Conservation (phyloP, 2,797 vertebrate species). For the Clarias fuscus region DNA sequence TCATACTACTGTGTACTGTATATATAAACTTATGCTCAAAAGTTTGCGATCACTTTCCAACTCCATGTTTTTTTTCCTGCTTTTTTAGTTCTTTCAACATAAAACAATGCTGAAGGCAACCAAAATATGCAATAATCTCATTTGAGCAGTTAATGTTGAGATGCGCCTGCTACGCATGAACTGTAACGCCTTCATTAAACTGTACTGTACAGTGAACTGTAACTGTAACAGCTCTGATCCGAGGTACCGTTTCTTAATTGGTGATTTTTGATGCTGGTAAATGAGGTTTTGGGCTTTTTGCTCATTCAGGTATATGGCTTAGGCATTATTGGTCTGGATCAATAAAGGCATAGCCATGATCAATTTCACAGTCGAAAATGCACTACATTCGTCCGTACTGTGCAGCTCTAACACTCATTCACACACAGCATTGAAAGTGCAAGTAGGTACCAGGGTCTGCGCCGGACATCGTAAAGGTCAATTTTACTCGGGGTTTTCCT, state of each 20-base stretch:
- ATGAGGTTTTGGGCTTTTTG: neutral
- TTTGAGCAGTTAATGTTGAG: too few relatives aligned
- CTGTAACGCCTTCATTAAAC: too few relatives aligned
- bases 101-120: too few relatives aligned
- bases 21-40: too few relatives aligned
- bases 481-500: slow-evolving; percentile 92
- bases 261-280: neutral
- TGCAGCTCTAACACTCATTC: neutral
- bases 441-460: slow-evolving; percentile 86
- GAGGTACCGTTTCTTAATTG: neutral
- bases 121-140: too few relatives aligned
- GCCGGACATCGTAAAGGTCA: slow-evolving; percentile 94
- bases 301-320: neutral
- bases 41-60: too few relatives aligned
- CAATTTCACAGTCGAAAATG: neutral
- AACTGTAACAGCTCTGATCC: too few relatives aligned
- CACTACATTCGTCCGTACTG: neutral
- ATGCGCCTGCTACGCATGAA: too few relatives aligned
- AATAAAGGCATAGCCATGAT: neutral
- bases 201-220: too few relatives aligned
- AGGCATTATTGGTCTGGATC: neutral
- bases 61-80: too few relatives aligned
- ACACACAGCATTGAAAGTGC: slow-evolving; percentile 9
- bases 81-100: too few relatives aligned
- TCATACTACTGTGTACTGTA: too few relatives aligned